Conservation (phyloP, 35 echinoderm and acorn worm species). For the Diadema setosum region DNA sequence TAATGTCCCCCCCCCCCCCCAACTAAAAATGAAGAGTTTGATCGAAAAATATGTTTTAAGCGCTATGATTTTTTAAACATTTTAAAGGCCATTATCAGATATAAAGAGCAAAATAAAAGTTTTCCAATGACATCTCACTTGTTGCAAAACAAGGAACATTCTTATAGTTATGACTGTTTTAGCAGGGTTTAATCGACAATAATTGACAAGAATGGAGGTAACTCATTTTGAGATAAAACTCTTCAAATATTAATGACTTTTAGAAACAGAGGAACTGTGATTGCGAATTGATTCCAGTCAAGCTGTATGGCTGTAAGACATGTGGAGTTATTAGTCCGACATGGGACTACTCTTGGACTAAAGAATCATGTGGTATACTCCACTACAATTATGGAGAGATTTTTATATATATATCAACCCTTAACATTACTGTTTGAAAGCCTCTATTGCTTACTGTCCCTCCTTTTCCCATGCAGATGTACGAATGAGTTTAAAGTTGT, state of each 20-base stretch:
- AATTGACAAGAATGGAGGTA: background rate
- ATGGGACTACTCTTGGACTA: no score
- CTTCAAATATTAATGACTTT: background rate
- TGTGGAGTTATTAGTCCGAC: no score
- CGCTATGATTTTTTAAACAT: background rate
- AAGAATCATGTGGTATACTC: no score
- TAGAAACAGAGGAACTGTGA: background rate
- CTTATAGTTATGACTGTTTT: background rate
- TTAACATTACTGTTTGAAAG: no score
- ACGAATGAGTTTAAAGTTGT: no score
- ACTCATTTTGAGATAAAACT: background rate
- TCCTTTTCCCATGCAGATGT: no score
- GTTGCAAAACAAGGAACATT: background rate
- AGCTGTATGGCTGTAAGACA: no score
- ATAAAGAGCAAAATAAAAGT: background rate
- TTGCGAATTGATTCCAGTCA: no score
- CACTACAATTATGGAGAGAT: no score
- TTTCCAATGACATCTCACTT: background rate
- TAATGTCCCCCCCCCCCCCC: background rate
- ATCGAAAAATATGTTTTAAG: background rate
- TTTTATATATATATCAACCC: no score
- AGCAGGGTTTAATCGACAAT: background rate
- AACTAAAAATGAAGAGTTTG: background rate
- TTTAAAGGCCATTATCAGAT: constrained; percentile 55
- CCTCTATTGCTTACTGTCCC: no score